phyloP scores from a whole-genome alignment of 2,888 invertebrate species.

The Odontocolon sp. region DNA sequence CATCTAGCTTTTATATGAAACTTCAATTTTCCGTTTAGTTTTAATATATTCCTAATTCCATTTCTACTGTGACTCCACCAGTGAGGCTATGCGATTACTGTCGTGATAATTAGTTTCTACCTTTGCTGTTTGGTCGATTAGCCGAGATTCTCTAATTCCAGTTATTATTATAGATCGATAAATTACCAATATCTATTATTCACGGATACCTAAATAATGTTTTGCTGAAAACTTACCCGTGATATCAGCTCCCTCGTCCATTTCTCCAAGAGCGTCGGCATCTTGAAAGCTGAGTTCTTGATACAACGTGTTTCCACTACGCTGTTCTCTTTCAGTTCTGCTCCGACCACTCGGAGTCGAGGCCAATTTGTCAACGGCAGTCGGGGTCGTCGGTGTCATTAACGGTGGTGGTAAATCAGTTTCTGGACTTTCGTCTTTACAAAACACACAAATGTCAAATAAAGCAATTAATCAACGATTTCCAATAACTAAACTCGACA shows the following conservation, averaged over 20 bases:
- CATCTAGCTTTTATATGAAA: too few relatives aligned
- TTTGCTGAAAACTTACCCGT: slow-evolving; percentile 87
- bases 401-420: slow-evolving; percentile 74
- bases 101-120: too few relatives aligned
- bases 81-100: too few relatives aligned
- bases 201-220: background rate
- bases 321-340: slow-evolving; percentile 91
- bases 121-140: too few relatives aligned
- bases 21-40: too few relatives aligned
- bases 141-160: too few relatives aligned
- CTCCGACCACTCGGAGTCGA: slow-evolving; percentile 82
- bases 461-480: too few relatives aligned
- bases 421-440: slow-evolving; percentile 78
- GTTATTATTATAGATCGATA: background rate
- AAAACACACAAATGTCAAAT: slow-evolving; percentile 25
- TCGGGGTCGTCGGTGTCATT: slow-evolving; percentile 78
- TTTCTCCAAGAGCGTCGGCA: slow-evolving; percentile 90
- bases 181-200: background rate
- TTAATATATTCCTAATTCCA: too few relatives aligned
- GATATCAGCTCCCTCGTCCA: slow-evolving; percentile 94
- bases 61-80: too few relatives aligned
- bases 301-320: slow-evolving; percentile 94
- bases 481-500: too few relatives aligned
- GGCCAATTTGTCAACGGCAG: slow-evolving; percentile 78
- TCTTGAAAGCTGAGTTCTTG: slow-evolving; percentile 97